Evolutionary conservation across 2,888 invertebrate species (phyloP).

Genomic region (Tenodera sinensis): DNA sequence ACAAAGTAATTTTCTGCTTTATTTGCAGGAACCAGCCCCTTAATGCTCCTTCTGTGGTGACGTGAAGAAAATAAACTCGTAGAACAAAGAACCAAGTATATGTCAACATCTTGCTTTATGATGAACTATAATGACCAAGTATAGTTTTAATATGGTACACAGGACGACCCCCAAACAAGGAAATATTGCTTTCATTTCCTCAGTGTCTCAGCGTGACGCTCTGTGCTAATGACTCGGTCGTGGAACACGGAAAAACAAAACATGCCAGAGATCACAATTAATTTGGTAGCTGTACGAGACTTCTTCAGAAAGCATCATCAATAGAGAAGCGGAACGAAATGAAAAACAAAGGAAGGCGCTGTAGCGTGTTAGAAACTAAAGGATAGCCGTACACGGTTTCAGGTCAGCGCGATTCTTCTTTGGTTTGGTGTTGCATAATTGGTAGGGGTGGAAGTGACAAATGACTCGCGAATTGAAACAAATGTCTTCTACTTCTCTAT

Average conservation of each 20-base stretch:
- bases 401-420: neutral
- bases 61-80: no score
- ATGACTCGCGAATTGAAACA: neutral
- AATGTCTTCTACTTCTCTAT: neutral
- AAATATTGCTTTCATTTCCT: no score
- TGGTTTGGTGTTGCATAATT: neutral
- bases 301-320: neutral
- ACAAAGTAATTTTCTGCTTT: no score
- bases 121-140: no score
- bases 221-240: neutral
- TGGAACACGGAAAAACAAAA: neutral
- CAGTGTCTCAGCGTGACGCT: neutral
- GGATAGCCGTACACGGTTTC: neutral
- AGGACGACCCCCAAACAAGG: no score
- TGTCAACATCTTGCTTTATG: no score
- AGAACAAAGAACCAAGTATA: no score
- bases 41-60: no score
- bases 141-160: no score
- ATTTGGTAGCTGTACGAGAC: neutral
- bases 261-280: neutral
- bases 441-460: neutral
- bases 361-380: neutral
- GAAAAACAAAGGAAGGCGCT: neutral
- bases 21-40: no score
- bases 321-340: neutral